phyloP scores from a whole-genome alignment of 2,113 vertebrate genomes.

The Nothoprocta perdicaria region DNA sequence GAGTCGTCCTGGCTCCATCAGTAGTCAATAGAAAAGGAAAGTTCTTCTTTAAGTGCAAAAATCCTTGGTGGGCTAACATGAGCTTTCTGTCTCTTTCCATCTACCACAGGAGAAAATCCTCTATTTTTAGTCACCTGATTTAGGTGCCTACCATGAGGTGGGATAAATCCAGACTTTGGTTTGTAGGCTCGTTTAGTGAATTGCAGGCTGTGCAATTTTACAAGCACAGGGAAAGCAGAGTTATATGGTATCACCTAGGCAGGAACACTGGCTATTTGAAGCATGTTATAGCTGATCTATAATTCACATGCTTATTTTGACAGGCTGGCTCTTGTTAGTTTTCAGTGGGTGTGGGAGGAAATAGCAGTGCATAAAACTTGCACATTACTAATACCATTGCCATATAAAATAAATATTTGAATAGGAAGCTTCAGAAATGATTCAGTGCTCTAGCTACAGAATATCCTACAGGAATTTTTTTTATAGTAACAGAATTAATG shows the following conservation, averaged over 20 bases:
- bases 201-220: constrained; percentile 24
- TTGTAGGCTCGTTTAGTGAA: neutral
- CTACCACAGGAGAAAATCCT: neutral
- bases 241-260: constrained; percentile 37
- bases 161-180: neutral
- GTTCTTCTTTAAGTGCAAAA: neutral
- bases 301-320: constrained; percentile 69
- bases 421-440: constrained; percentile 77
- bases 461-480: constrained; percentile 80
- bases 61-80: neutral
- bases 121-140: neutral
- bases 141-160: neutral
- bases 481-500: constrained; percentile 70
- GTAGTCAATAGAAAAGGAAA: neutral
- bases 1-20: neutral
- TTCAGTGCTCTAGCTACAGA: constrained; percentile 76
- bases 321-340: constrained; percentile 74
- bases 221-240: neutral
- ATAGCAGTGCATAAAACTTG: constrained; percentile 73
- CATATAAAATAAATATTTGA: constrained; percentile 81
- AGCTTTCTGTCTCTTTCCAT: neutral
- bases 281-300: constrained; percentile 66
- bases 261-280: constrained; percentile 63
- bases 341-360: constrained; percentile 78
- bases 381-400: constrained; percentile 80